phyloP scores from a whole-genome alignment of 1,140 invertebrate species.

The Proctacanthus coquilletti region DNA sequence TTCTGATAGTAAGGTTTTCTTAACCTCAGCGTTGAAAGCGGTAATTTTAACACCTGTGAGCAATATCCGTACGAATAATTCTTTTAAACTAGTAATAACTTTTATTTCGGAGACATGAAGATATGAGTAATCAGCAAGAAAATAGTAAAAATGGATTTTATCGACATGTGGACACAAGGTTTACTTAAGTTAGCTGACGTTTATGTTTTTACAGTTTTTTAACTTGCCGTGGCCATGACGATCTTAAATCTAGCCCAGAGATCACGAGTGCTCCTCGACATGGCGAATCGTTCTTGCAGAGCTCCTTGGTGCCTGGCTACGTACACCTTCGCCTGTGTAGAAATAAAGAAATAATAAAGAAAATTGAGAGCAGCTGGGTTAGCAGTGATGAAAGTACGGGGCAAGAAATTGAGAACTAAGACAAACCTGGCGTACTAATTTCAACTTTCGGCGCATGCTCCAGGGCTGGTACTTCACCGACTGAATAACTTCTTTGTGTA shows the following conservation, averaged over 20 bases:
- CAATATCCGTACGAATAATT: too few species aligned
- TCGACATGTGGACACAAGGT: too few species aligned
- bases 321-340: slow-evolving; percentile 60
- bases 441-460: slow-evolving; percentile 71
- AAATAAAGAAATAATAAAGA: slow-evolving; percentile 3
- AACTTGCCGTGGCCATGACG: slow-evolving; percentile 52
- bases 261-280: slow-evolving; percentile 68
- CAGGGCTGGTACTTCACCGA: slow-evolving; percentile 81
- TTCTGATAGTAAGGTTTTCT: too few species aligned
- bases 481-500: slow-evolving; percentile 85
- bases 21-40: too few species aligned
- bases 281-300: slow-evolving; percentile 76
- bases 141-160: too few species aligned
- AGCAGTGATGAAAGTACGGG: neutral
- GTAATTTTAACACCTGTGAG: too few species aligned
- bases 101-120: too few species aligned
- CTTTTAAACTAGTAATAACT: too few species aligned
- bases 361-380: slow-evolving; percentile 4
- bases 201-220: too few species aligned
- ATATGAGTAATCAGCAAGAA: too few species aligned
- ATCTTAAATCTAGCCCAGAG: slow-evolving; percentile 69
- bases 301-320: slow-evolving; percentile 78
- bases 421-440: slow-evolving; percentile 54
- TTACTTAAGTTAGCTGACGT: too few species aligned
- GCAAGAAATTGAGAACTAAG: slow-evolving; percentile 17